Evolutionary conservation across 2,888 invertebrate species (phyloP).

Genomic region (Athetis lepigone): DNA sequence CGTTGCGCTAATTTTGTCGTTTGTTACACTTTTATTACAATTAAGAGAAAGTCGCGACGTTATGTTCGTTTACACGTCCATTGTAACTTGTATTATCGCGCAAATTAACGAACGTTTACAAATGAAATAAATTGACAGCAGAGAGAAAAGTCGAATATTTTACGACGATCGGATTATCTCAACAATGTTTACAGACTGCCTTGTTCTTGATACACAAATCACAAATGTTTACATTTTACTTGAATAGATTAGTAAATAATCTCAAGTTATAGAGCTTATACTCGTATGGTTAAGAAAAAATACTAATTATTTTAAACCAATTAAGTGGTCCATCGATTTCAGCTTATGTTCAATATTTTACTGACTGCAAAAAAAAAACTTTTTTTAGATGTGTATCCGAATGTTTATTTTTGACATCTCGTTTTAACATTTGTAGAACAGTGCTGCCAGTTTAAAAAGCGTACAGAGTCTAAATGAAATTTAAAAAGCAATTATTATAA

Average conservation of each 20-base stretch:
- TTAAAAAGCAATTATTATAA: too few relatives aligned
- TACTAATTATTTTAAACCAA: too few relatives aligned
- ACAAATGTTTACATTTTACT: not conserved
- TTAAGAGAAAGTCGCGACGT: conserved; percentile 72
- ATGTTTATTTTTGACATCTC: conserved; percentile 22
- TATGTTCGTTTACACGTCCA: conserved; percentile 74
- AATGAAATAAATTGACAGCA: conserved; percentile 46
- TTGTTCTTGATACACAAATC: not conserved
- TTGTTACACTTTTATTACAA: conserved; percentile 61
- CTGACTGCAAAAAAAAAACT: too few relatives aligned
- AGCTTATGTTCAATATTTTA: too few relatives aligned
- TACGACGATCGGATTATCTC: conserved; percentile 42
- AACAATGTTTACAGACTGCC: not conserved
- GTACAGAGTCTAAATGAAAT: not conserved
- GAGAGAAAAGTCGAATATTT: conserved; percentile 54
- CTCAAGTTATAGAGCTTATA: not conserved
- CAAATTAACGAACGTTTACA: conserved; percentile 72
- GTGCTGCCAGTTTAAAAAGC: conserved; percentile 8
- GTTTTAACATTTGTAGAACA: not conserved
- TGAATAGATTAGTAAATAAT: accelerated
- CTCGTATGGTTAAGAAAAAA: too few relatives aligned
- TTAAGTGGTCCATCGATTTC: too few relatives aligned
- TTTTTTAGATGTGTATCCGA: conserved; percentile 14
- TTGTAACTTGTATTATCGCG: conserved; percentile 75
- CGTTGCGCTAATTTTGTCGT: conserved; percentile 46